A percentile compares a stretch with the other conserved stretches of the same genome.
Conservation (phyloP, 2,888 invertebrate species). For the Beris morrisii region DNA sequence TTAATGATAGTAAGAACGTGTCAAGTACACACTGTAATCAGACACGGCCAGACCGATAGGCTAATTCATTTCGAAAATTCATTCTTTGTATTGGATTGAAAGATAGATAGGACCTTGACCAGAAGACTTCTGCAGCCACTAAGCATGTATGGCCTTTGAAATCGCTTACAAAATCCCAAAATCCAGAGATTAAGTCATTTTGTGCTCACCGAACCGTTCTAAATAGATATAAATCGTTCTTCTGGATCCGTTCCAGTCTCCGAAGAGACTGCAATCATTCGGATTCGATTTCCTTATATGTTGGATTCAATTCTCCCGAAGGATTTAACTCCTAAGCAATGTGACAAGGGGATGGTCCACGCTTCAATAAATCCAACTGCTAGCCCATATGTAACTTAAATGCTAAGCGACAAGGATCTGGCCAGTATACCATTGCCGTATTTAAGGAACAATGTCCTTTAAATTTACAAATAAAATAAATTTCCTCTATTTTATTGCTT, state of each 20-base stretch:
- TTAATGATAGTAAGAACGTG: too few relatives aligned
- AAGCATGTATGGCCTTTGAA: conserved; percentile 3
- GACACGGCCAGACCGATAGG: conserved; percentile 12
- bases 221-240: conserved; percentile 26
- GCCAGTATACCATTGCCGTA: background rate
- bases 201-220: conserved; percentile 9
- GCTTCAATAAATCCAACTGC: background rate
- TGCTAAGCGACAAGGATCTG: too few relatives aligned
- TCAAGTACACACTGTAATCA: background rate
- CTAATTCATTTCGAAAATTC: conserved; percentile 25
- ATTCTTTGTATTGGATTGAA: background rate
- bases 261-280: background rate
- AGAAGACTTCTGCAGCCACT: background rate
- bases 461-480: conserved; percentile 33
- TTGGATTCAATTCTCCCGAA: conserved; percentile 29
- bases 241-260: conserved; percentile 8
- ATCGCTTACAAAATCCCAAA: too few relatives aligned
- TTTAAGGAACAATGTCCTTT: conserved; percentile 23
- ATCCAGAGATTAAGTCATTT: conserved; percentile 16
- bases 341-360: conserved; percentile 11
- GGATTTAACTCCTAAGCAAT: conserved; percentile 29
- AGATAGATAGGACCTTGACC: too few relatives aligned
- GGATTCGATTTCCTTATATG: background rate
- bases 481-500: conserved; percentile 28
- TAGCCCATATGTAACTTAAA: too few relatives aligned